Evolutionary conservation across 2,797 vertebrate species (phyloP), one percentile per base, ranked within the genome.

Genomic region (Sebastolobus altivelis): DNA sequence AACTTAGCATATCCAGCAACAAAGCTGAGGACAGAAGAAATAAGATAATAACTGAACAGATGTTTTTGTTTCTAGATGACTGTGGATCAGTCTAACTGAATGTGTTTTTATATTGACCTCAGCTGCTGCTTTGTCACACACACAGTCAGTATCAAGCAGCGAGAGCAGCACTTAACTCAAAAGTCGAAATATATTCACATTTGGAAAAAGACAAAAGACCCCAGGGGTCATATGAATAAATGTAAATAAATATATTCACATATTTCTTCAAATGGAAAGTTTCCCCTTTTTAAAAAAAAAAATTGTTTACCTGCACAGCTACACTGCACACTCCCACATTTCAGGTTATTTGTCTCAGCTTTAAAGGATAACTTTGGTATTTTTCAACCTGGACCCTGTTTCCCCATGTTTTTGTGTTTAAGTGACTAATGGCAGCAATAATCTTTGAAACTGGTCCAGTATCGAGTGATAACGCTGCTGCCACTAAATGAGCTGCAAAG

Each of bases 41-140:
- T 38, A 25, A 27, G 2, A 31, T 13, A 43, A 71, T 5, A 55
- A 78, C 49, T 56, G n/a, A 75, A 29, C n/a, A 66, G n/a, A 65
- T 75, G 14, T 60, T 65, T 72, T 73, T 71, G 33, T 77, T 66
- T 63, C 2, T 20, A 52, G 33, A 29, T 58, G 81, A 80, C 81
- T 76, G 81, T 79, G 72, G 81, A 87, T 79, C 79, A 71, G 76
- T 85, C 60, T 20, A 38, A 76, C 16, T 54, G 65, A 65, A 56
- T 55, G 55, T 81, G 46, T 66, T 79, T 65, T 58, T 22, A 46
- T 72, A 37, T 60, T 4, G 29, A 59, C 60, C 56, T 58, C 37
- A 29, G 11, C 35, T 65, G 71, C 65, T 68, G 73, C 73, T 77
- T 72, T n/a, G 33, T 65, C 58, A 71, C 63, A 73, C 49, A 56